These are phyloP conservation scores for Protonemura montana DNA, from an alignment of 2,888 invertebrate genomes.

Conservation along the genomic window DNA sequence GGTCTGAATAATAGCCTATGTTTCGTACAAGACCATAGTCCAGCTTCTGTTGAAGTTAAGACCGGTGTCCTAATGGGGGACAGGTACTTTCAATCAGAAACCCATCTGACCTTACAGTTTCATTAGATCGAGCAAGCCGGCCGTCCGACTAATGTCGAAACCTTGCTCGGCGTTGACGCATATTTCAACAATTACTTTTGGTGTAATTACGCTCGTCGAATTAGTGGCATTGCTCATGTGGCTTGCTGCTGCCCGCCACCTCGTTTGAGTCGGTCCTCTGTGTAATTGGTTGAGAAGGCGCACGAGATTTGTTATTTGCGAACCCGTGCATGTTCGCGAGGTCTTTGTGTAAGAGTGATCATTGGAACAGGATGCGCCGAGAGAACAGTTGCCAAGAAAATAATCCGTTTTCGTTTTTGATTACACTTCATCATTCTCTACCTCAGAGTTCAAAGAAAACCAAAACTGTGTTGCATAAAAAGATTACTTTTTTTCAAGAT, in stretches of 20 bases:
- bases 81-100: not conserved
- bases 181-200: not conserved
- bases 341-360: not conserved
- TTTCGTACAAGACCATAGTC: not conserved
- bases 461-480: too few relatives aligned
- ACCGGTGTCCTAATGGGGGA: not conserved
- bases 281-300: not conserved
- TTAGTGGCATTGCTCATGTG: not conserved
- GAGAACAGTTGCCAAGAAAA: not conserved
- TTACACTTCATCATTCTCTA: too few relatives aligned
- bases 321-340: not conserved
- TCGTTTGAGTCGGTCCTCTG: not conserved
- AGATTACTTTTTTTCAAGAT: not conserved
- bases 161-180: not conserved
- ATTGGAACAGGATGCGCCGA: not conserved
- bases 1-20: not conserved
- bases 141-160: not conserved
- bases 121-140: not conserved
- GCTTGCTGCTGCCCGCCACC: not conserved
- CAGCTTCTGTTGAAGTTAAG: not conserved
- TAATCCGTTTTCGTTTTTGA: not conserved
- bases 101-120: not conserved
- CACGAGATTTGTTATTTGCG: not conserved
- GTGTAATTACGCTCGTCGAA: not conserved
- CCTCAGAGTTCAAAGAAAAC: too few relatives aligned